Base-by-base conservation (phyloP, 2,888 invertebrate species). In the Emmelina monodactyla region DNA sequence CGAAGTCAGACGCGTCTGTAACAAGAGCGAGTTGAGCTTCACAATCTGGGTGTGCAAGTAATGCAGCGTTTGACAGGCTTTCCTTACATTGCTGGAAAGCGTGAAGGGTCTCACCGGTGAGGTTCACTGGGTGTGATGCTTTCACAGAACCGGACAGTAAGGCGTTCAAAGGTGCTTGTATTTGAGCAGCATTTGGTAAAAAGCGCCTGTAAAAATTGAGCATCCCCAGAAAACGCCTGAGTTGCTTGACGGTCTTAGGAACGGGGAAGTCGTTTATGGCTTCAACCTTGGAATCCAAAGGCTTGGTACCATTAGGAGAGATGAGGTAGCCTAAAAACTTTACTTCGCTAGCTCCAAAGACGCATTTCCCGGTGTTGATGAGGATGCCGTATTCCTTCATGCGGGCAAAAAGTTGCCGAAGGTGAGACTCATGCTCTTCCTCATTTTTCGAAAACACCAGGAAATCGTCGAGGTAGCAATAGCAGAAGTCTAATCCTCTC, bases 1-100 rank as follows among this genome's bases (percentile, higher is more conserved):
- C 50, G 2, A 14, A 34, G 28, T 60, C 53, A 1, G 61, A 65
- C 1, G 63, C 65, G 38, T 63, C 58, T 1, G 44, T 44, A 1
- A 46, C 38, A 2, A 61, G 9, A 10, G 49, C 39, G 3, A 60
- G 31, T 12, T 38, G 19, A 1, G 52, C 50, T 14, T 45, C 30
- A 2, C 37, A 13, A 6, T 37, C 37, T 2, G 56, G 58, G 30
- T 57, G 51, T 1, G 47, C 45, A 3, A 59, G 35, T 1, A 53
- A 33, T 1, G 54, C 43, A 3, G 51, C 50, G 6, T 47, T 32
- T n/a, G 33, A 32, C 2, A 56, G 40, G 14, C 31, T 33, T 16
- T 40, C 28, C 41, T 56, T 56, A 29, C 45, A 39, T 9, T 28
- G 9, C 7, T 37, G 10, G 36, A 50, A 45, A 2, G 43, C 46